Base-by-base conservation (phyloP, 2,113 vertebrate species). In the Felis chaus region DNA sequence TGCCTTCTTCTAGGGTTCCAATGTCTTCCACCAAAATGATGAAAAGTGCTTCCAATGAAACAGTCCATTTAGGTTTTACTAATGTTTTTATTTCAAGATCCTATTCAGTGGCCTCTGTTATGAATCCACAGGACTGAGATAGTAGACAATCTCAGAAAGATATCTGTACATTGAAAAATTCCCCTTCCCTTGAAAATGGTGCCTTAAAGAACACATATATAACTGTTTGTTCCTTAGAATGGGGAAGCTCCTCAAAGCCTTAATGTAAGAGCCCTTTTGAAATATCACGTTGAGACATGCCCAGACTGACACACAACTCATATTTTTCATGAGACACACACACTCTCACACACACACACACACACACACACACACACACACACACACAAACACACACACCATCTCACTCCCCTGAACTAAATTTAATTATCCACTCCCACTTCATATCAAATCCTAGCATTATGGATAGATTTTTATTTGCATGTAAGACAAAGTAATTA, bases 401-500 rank as follows among this genome's bases (percentile, higher is more conserved):
- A 39, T 41, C 23, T 74, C 15, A 48, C 7, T 5, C 7, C 50
- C 50, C 8, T 25, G 12, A 83, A 73, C 61, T 36, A 36, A 89
- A 93, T 50, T 53, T n/a, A 83, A 81, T 27, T n/a, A 31, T n/a
- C n/a, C 81, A 45, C 3, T 81, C 39, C 48, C 19, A 84, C 50
- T 53, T 73, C 14, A 41, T 71, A 87, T 33, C 27, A 92, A 95
- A 95, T 90, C 7, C 36, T 84, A 21, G 94, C 31, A 53, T 39
- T 29, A 55, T 39, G 14, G 6, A 53, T 55, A 18, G 63, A 7
- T 18, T 89, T 88, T 69, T 63, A 50, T 94, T 88, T 94, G 15
- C 29, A 79, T 92, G 76, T 88, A 88, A 88, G n/a, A 82, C 19
- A 92, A 87, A 91, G 23, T 50, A 83, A 92, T 95, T 83, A 55